Percentiles rank a stretch among this genome's conserved stretches.
phyloP scores from a whole-genome alignment of 2,113 vertebrate genomes.

The Sitta europaea region DNA sequence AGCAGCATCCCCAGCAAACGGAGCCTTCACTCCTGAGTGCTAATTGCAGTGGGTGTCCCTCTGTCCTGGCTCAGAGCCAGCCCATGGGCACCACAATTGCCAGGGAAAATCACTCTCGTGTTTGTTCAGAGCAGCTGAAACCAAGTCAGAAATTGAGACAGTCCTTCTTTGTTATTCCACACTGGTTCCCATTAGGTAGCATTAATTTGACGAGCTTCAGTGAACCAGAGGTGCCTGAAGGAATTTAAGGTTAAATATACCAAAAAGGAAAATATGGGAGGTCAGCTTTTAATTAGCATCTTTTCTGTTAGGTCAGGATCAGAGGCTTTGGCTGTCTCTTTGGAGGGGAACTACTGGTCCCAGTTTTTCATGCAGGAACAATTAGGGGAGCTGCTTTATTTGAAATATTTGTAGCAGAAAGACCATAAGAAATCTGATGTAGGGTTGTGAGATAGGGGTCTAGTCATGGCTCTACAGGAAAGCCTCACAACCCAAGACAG shows the following conservation, averaged over 20 bases:
- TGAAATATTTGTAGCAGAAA: background rate
- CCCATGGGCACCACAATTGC: accelerated
- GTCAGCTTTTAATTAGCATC: constrained; percentile 50
- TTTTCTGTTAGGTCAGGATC: constrained; percentile 12
- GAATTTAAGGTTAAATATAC: constrained; percentile 65
- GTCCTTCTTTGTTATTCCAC: constrained; percentile 10
- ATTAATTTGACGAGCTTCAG: constrained; percentile 47
- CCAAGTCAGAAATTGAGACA: background rate
- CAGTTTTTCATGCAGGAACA: background rate
- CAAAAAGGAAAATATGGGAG: constrained; percentile 41
- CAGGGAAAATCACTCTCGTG: background rate
- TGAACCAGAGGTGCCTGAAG: constrained; percentile 37
- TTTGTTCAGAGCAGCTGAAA: background rate
- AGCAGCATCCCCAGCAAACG: background rate
- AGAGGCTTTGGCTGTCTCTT: constrained; percentile 9
- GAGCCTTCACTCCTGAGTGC: background rate
- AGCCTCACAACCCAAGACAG: background rate
- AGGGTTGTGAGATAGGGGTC: background rate
- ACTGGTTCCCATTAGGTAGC: constrained; percentile 8
- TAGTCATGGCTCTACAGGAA: background rate
- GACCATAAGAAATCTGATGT: background rate
- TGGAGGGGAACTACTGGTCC: background rate
- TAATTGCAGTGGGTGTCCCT: background rate
- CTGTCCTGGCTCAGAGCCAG: background rate
- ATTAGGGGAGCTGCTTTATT: background rate